phyloP scores from a whole-genome alignment of 37 sponge, comb jelly and placozoan species.

The Aplysina aerophoba region DNA sequence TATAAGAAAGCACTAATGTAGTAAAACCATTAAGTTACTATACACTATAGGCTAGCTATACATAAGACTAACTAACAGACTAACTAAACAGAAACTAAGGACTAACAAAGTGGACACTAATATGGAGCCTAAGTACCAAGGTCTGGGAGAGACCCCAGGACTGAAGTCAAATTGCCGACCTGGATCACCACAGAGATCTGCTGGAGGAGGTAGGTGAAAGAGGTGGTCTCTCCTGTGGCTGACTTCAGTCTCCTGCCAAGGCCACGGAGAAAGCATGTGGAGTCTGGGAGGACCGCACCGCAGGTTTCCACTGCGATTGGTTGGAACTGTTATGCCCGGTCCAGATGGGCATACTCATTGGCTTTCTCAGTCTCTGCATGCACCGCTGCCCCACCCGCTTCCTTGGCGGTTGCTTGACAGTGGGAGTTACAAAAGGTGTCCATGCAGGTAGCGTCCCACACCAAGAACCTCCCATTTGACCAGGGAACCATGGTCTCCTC shows the following conservation, averaged over 20 bases:
- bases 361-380: constrained; percentile 3
- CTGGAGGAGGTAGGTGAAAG: neutral
- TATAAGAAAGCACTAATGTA: too few relatives aligned
- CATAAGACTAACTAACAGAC: too few relatives aligned
- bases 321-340: neutral
- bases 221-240: constrained; percentile 7
- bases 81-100: too few relatives aligned
- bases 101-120: too few relatives aligned
- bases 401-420: neutral
- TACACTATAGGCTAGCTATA: too few relatives aligned
- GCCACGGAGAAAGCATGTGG: neutral
- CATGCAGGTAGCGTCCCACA: too few relatives aligned
- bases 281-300: constrained; percentile 13
- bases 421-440: too few relatives aligned
- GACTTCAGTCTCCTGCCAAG: neutral
- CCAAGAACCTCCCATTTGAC: constrained; percentile 1
- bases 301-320: constrained; percentile 18
- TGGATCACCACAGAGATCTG: constrained; percentile 17
- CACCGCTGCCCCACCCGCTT: constrained; percentile 23
- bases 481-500: constrained; percentile 15
- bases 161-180: neutral
- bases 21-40: too few relatives aligned
- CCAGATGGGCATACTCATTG: constrained; percentile 2
- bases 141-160: neutral
- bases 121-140: too few relatives aligned